Evolutionary conservation across 2,888 invertebrate species (phyloP).

Genomic region (Xanthorhoe spadicearia): DNA sequence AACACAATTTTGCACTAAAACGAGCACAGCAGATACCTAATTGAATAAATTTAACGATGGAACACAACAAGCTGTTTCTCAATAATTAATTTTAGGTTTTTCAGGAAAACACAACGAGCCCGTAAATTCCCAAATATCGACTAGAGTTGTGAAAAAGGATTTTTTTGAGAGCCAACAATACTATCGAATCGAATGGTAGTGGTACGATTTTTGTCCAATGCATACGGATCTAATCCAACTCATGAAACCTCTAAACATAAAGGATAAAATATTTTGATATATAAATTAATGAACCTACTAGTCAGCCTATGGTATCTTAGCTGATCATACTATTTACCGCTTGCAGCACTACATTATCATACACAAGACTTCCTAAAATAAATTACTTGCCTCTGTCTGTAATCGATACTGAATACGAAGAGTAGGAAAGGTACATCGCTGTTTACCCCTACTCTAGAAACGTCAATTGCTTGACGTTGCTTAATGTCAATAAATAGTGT

Average conservation of each 20-base stretch:
- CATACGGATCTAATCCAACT: too few species aligned
- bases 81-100: slow-evolving; percentile 6
- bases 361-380: too few species aligned
- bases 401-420: too few species aligned
- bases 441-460: slow-evolving; percentile 1
- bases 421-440: not conserved
- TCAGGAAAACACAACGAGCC: slow-evolving; percentile 10
- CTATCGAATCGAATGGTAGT: not conserved
- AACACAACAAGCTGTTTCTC: not conserved
- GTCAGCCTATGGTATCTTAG: too few species aligned
- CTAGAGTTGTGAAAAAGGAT: slow-evolving; percentile 3
- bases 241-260: too few species aligned
- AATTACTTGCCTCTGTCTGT: too few species aligned
- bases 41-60: not conserved
- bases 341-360: too few species aligned
- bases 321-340: too few species aligned
- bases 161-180: not conserved
- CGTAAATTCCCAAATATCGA: slow-evolving; percentile 7
- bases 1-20: slow-evolving; percentile 16
- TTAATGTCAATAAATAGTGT: not conserved
- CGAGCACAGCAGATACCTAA: not conserved
- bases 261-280: too few species aligned
- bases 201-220: too few species aligned
- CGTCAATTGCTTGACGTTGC: not conserved
- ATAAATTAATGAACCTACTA: too few species aligned